phyloP scores from a whole-genome alignment of 2,797 vertebrate genomes.

The Sebastes kiyomatsui region DNA sequence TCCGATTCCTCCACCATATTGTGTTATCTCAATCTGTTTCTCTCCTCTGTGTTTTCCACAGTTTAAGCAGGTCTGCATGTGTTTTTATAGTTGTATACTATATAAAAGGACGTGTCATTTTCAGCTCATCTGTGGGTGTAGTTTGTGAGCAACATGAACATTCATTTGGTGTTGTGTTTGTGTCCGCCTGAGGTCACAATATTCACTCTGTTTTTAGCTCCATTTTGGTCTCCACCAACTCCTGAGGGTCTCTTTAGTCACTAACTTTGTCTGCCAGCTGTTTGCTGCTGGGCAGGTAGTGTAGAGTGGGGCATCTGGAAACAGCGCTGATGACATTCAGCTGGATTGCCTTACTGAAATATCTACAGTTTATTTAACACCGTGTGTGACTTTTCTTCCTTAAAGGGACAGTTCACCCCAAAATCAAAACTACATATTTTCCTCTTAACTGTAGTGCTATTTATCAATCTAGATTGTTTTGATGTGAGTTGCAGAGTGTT shows the following conservation, averaged over 20 bases:
- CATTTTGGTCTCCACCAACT: background rate
- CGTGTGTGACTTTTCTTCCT: background rate
- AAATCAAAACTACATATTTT: background rate
- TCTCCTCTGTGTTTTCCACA: slow-evolving; percentile 60
- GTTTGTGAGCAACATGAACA: slow-evolving; percentile 2
- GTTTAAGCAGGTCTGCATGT: slow-evolving; percentile 87
- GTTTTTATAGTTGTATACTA: slow-evolving; percentile 63
- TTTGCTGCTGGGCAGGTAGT: background rate
- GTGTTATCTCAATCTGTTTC: slow-evolving; percentile 43
- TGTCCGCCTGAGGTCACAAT: background rate
- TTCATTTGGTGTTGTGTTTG: background rate
- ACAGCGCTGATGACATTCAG: background rate
- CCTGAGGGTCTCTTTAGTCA: background rate
- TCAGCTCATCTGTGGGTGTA: slow-evolving; percentile 17
- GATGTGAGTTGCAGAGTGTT: background rate
- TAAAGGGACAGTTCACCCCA: background rate
- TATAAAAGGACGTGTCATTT: slow-evolving; percentile 53
- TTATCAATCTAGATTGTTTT: background rate
- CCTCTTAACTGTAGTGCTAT: background rate
- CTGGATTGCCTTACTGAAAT: background rate
- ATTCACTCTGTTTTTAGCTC: background rate
- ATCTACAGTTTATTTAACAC: background rate
- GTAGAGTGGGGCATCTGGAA: background rate
- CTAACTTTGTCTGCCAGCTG: background rate
- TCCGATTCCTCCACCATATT: slow-evolving; percentile 11